A percentile compares a stretch with the other conserved stretches of the same genome.
Conservation (phyloP, 2,797 vertebrate species). For the Eleutherodactylus coqui region DNA sequence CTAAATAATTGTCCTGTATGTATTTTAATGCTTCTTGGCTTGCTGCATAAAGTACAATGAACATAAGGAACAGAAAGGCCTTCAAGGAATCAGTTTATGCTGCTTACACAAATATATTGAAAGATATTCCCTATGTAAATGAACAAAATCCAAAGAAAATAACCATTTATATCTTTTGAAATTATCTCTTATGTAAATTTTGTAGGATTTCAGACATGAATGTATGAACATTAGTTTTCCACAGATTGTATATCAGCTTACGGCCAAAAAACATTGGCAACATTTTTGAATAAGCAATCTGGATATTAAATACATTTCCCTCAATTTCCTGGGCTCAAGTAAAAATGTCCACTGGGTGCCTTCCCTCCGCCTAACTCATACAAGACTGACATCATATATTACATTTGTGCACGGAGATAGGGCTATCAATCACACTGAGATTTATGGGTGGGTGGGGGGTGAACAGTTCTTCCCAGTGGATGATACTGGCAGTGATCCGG, state of each 20-base stretch:
- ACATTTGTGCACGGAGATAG: too few relatives aligned
- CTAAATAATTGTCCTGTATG: background rate
- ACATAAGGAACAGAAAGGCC: background rate
- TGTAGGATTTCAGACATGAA: too few relatives aligned
- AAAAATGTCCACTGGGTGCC: too few relatives aligned
- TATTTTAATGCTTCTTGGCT: background rate
- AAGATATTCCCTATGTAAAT: background rate
- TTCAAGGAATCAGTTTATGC: background rate
- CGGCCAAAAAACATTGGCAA: background rate
- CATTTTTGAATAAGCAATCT: background rate
- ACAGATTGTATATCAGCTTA: background rate
- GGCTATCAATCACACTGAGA: too few relatives aligned
- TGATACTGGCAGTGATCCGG: too few relatives aligned
- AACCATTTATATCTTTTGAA: background rate
- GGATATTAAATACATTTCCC: background rate
- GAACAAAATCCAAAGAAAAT: background rate
- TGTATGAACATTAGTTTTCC: background rate
- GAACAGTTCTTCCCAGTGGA: too few relatives aligned
- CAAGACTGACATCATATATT: too few relatives aligned
- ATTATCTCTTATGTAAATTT: too few relatives aligned
- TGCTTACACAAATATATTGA: background rate
- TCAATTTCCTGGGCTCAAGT: too few relatives aligned
- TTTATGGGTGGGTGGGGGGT: too few relatives aligned
- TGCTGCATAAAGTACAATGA: background rate
- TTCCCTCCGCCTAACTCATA: background rate